phyloP scores from a whole-genome alignment of 2,888 invertebrate species.

The Zaprionus lineosus region DNA sequence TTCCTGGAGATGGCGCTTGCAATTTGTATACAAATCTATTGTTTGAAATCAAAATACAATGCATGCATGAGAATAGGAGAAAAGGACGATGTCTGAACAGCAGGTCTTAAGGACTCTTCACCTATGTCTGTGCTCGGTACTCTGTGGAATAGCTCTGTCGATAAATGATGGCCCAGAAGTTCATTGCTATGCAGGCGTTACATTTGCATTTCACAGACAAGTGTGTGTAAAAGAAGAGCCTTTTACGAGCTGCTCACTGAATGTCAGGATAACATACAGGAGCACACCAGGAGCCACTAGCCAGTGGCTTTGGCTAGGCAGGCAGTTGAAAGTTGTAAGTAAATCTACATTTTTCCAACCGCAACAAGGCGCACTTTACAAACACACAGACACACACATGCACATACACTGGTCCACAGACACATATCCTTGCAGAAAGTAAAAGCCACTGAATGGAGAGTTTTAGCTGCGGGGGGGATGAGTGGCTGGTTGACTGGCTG shows the following conservation, averaged over 20 bases:
- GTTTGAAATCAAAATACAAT: slow-evolving; percentile 48
- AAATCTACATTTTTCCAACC: slow-evolving; percentile 71
- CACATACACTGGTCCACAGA: too few relatives aligned
- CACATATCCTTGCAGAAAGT: background rate
- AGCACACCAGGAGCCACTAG: slow-evolving; percentile 31
- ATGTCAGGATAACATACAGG: slow-evolving; percentile 56
- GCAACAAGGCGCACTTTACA: slow-evolving; percentile 68
- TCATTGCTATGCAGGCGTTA: slow-evolving; percentile 57
- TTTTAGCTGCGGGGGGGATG: too few relatives aligned
- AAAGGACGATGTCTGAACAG: too few relatives aligned
- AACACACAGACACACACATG: slow-evolving; percentile 21
- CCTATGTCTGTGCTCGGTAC: too few relatives aligned
- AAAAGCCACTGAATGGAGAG: background rate
- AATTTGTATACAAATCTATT: slow-evolving; percentile 59
- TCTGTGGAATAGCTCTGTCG: slow-evolving; percentile 12
- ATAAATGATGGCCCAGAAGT: slow-evolving; percentile 38
- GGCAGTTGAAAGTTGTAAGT: slow-evolving; percentile 45
- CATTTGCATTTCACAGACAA: slow-evolving; percentile 57
- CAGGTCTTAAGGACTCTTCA: too few relatives aligned
- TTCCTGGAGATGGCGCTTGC: slow-evolving; percentile 35
- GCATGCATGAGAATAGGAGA: too few relatives aligned
- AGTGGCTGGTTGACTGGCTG: too few relatives aligned
- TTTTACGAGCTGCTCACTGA: slow-evolving; percentile 46
- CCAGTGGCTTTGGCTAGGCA: slow-evolving; percentile 5
- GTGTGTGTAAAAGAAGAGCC: slow-evolving; percentile 48